Evolutionary conservation across 2,888 invertebrate species (phyloP), one percentile per base, ranked within the genome.

Genomic region (Synergus japonicus): DNA sequence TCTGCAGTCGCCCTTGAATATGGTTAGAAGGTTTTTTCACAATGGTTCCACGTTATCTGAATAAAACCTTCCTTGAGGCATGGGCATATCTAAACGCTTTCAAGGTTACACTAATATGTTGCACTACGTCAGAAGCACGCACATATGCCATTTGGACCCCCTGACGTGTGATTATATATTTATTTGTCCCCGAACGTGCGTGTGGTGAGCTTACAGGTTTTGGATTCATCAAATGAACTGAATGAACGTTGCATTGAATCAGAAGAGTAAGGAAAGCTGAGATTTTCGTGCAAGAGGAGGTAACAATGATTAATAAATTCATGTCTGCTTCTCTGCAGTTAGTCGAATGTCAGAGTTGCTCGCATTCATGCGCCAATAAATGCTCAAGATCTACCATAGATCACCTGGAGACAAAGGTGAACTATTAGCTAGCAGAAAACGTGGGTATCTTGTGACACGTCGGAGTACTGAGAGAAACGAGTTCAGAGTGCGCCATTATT

Each of bases 401-500:
- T 46, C 46, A 46, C 46, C 46, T 46, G 46, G 13, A 41, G 69
- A 54, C 66, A 22, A 73, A 54, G 60, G 29, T 60, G 77, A 65
- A 37, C 77, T 78, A 81, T 81, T 78, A 78, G 81, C 77, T 81
- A 37, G 5, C 37, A 37, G 78, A 69, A 78, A 78, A 73, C 65
- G 78, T 81, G 77, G 69, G 69, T 76, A 67, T 64, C 78, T 67
- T 76, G 82, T 78, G 82, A 79, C 82, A 82, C 73, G 65, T 41
- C 65, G 79, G 4, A 46, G n/a, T 49, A 67, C 76, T 67, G 82
- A 78, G 79, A 82, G 77, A 79, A 82, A 82, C 79, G 79, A 82
- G 82, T 76, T 65, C 76, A 63, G 66, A 78, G 77, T 77, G 54
- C 76, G 79, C 49, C 79, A 66, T 81, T 78, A 76, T 79, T 81